Conservation (phyloP, 2,888 invertebrate genomes). For the Baccha elongata region DNA sequence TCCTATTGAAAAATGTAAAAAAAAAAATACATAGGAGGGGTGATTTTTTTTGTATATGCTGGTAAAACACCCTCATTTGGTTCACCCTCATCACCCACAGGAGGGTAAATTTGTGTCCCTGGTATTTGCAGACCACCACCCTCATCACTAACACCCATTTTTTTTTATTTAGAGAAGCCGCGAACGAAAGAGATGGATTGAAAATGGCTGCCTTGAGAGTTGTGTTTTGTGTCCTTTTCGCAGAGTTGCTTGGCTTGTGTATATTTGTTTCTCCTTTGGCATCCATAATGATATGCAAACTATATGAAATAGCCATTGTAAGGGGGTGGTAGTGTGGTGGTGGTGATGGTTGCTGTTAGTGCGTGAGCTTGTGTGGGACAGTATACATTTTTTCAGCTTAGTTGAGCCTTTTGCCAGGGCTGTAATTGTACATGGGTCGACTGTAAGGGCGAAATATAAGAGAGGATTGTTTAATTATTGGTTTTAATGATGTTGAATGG, state of each 20-base stretch:
- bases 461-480: too few species aligned
- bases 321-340: slow-evolving; percentile 27
- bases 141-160: slow-evolving; percentile 53
- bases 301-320: slow-evolving; percentile 66
- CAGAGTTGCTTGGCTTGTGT: slow-evolving; percentile 44
- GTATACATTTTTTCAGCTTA: slow-evolving; percentile 25
- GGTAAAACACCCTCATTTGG: slow-evolving; percentile 40
- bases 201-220: slow-evolving; percentile 67
- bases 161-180: slow-evolving; percentile 35
- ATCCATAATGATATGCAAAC: slow-evolving; percentile 74
- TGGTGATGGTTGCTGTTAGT: slow-evolving; percentile 35
- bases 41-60: slow-evolving; percentile 46
- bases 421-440: not conserved
- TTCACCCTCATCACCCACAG: slow-evolving; percentile 28
- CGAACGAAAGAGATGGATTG: slow-evolving; percentile 68
- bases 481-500: too few species aligned
- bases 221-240: slow-evolving; percentile 56
- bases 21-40: slow-evolving; percentile 47
- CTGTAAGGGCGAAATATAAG: not conserved
- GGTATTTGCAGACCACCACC: slow-evolving; percentile 30
- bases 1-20: slow-evolving; percentile 72
- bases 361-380: slow-evolving; percentile 53
- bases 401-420: slow-evolving; percentile 40
- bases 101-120: slow-evolving; percentile 54
- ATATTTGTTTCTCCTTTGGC: slow-evolving; percentile 71